These are phyloP conservation scores for Ephialtes manifestator DNA, from an alignment of 2,888 invertebrate species.

Conservation along the genomic window DNA sequence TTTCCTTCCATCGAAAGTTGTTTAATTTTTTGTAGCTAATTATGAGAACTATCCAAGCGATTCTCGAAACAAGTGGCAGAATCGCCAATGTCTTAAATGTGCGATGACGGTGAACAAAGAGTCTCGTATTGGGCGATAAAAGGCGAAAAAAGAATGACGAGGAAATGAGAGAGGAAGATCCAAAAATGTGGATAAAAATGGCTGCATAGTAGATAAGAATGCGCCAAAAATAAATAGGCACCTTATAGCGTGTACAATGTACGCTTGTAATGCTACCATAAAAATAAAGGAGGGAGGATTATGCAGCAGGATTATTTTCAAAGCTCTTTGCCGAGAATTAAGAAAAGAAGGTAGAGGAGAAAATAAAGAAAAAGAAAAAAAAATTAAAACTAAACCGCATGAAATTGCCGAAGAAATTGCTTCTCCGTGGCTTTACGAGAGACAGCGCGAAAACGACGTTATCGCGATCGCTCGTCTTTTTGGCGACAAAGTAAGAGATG, in stretches of 20 bases:
- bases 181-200: background rate
- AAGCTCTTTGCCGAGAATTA: constrained; percentile 39
- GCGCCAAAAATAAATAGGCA: constrained; percentile 23
- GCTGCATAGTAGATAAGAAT: constrained; percentile 16
- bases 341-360: constrained; percentile 9
- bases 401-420: constrained; percentile 51
- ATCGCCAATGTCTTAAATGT: too few relatives aligned
- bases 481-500: constrained; percentile 43
- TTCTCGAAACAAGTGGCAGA: too few relatives aligned
- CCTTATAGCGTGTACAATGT: background rate
- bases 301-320: constrained; percentile 27
- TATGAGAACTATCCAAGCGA: too few relatives aligned
- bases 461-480: constrained; percentile 58
- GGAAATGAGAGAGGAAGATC: background rate
- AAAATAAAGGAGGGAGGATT: constrained; percentile 30
- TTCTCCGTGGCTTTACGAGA: constrained; percentile 36
- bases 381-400: constrained; percentile 35
- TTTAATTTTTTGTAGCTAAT: too few relatives aligned
- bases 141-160: background rate
- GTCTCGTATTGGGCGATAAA: background rate
- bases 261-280: constrained; percentile 9
- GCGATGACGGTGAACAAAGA: background rate
- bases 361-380: constrained; percentile 42
- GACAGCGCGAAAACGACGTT: constrained; percentile 57
- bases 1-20: too few relatives aligned